Evolutionary conservation across 2,888 invertebrate genomes (phyloP), one percentile per base, ranked within the genome.

Genomic region (Patella caerulea): DNA sequence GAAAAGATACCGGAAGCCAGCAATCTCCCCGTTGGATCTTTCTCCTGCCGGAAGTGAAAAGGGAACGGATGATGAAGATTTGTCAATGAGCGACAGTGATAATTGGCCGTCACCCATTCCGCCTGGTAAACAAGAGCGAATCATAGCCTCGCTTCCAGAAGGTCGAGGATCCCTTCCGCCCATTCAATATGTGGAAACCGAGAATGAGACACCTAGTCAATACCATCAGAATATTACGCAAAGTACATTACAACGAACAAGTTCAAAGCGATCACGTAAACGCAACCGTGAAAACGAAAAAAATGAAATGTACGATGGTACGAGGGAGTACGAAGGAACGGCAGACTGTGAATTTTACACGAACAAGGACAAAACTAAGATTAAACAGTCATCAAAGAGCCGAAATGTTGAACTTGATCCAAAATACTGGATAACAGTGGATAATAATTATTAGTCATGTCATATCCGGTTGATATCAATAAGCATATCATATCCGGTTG

Each of bases 241-340:
- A 56, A 73, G 3, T 77, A 75, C 3, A 76, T 75, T 73, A 81
- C 83, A 9, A 81, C 82, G 11, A 83, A 74, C n/a, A 84, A 84
- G 7, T 84, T 81, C 56, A 82, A 79, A n/a, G 82, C 79, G 53
- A 76, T 71, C 12, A 77, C 77, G 65, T 86, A 84, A 79, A 84
- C 83, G 53, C 70, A 83, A 12, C 81, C 83, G 9, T 76, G 85
- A 53, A 74, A 80, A 4, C 71, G 84, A 34, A 83, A 85, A 55
- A 85, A 84, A 77, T 11, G 86, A 85, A 71, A 83, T 86, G 55
- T 87, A 83, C 74, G 87, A 87, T 73, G 87, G 87, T 11, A 86
- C 87, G 3, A 77, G 77, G 54, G 82, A 85, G 29, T 87, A 86
- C 75, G 86, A 87, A 29, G 84, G 83, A 81, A 81, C 83, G 34